A percentile compares a stretch with the other conserved stretches of the same genome.
Conservation (phyloP, 2,113 vertebrate genomes). For the Aegypius monachus region DNA sequence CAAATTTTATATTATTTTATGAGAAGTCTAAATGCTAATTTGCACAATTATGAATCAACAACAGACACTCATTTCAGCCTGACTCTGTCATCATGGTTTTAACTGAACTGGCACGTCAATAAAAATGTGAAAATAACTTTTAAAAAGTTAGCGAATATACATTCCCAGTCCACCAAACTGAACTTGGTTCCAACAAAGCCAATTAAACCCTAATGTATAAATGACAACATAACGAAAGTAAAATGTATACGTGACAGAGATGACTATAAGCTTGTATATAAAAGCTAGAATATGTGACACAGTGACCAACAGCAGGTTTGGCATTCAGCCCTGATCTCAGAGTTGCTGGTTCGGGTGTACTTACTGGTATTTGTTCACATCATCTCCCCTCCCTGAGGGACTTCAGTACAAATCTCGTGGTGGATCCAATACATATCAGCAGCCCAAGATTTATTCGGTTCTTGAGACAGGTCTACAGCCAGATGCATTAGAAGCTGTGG, state of each 20-base stretch:
- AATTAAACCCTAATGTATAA: background rate
- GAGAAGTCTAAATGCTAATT: constrained; percentile 31
- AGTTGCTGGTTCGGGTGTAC: background rate
- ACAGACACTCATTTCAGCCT: constrained; percentile 9
- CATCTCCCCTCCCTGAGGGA: background rate
- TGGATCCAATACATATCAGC: background rate
- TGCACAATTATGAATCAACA: constrained; percentile 37
- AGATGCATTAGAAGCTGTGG: background rate
- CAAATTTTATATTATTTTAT: constrained; percentile 16
- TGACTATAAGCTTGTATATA: background rate
- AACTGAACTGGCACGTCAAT: background rate
- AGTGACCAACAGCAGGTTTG: background rate
- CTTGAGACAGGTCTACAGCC: background rate
- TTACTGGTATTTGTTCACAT: background rate
- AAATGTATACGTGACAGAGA: background rate
- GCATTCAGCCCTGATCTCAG: background rate
- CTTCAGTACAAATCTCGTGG: background rate
- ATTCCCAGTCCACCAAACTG: background rate
- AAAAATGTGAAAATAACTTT: background rate
- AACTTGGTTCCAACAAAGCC: background rate
- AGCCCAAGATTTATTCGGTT: background rate
- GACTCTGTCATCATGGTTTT: background rate
- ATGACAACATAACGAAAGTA: background rate
- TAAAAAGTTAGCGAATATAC: background rate
- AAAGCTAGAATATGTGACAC: background rate